A percentile compares a stretch with the other conserved stretches of the same genome.
Conservation (phyloP, 2,113 vertebrate genomes). For the Acrocephalus arundinaceus region DNA sequence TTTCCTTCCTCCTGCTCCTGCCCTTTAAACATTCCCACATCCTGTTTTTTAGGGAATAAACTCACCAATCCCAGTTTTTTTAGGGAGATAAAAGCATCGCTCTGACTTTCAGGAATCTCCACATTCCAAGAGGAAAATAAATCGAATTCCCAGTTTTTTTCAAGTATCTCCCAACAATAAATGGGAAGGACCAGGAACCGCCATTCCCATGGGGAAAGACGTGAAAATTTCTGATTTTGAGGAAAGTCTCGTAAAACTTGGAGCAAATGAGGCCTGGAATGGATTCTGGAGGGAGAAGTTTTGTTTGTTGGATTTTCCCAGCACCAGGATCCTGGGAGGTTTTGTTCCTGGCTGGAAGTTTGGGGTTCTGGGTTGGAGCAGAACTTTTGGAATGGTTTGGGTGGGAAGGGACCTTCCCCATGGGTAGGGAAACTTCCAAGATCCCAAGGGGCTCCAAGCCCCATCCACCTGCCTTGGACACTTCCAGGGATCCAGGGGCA, state of each 20-base stretch:
- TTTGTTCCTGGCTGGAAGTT: neutral
- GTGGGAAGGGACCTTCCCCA: neutral
- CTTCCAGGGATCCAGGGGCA: neutral
- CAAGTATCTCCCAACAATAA: neutral
- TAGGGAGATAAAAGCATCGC: rapidly evolving
- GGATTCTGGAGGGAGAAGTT: neutral
- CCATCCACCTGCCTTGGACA: rapidly evolving
- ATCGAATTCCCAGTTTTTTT: neutral
- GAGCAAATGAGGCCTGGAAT: slow-evolving; percentile 1
- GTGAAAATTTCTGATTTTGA: neutral
- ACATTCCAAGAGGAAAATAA: neutral
- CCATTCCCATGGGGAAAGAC: neutral
- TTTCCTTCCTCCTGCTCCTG: neutral
- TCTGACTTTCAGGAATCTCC: neutral
- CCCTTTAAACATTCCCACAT: neutral
- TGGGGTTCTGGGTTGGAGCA: neutral
- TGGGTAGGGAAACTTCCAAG: neutral
- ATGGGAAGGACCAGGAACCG: neutral
- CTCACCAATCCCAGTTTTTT: neutral
- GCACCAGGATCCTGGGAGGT: neutral
- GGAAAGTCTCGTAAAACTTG: neutral
- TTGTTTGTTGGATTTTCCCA: neutral
- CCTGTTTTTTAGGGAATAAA: neutral
- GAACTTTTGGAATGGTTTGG: neutral
- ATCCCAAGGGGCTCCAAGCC: rapidly evolving